phyloP scores from a whole-genome alignment of 1,140 invertebrate genomes.

The Asbolus verrucosus region DNA sequence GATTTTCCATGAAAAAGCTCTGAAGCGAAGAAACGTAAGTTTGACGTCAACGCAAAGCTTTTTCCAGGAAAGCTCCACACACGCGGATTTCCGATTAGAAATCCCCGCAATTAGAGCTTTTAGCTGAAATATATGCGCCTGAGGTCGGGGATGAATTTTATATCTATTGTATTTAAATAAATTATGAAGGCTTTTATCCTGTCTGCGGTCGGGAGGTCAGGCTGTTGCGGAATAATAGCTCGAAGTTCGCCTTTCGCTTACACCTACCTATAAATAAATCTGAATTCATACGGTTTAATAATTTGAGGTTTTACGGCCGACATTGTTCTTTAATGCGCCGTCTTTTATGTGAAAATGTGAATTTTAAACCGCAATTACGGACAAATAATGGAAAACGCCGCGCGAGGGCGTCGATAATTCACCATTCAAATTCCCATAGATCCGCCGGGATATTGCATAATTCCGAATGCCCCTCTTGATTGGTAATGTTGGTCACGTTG shows the following conservation, averaged over 20 bases:
- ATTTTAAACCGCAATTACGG: no score
- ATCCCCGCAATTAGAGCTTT: slow-evolving; percentile 17
- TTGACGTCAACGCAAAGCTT: no score
- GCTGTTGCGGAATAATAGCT: neutral
- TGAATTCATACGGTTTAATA: no score
- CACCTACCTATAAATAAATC: neutral
- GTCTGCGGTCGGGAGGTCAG: neutral
- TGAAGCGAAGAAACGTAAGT: slow-evolving; percentile 13
- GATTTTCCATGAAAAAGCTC: neutral
- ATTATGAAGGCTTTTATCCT: slow-evolving; percentile 19
- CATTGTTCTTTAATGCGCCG: no score
- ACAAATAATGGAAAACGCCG: no score
- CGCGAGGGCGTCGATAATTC: no score
- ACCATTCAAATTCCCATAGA: neutral
- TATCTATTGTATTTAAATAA: slow-evolving; percentile 29
- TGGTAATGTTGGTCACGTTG: slow-evolving; percentile 1
- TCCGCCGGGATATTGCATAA: slow-evolving; percentile 7
- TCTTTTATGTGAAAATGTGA: no score
- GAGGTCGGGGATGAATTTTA: slow-evolving; percentile 8
- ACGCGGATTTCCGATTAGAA: no score
- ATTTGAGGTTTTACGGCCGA: no score
- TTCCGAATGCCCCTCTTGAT: slow-evolving; percentile 9
- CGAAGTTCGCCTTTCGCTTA: neutral
- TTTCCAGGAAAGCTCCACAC: no score
- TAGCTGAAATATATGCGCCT: neutral